These are phyloP conservation scores for Desoria tigrina DNA, from an alignment of 2,888 invertebrate species.

Conservation along the genomic window DNA sequence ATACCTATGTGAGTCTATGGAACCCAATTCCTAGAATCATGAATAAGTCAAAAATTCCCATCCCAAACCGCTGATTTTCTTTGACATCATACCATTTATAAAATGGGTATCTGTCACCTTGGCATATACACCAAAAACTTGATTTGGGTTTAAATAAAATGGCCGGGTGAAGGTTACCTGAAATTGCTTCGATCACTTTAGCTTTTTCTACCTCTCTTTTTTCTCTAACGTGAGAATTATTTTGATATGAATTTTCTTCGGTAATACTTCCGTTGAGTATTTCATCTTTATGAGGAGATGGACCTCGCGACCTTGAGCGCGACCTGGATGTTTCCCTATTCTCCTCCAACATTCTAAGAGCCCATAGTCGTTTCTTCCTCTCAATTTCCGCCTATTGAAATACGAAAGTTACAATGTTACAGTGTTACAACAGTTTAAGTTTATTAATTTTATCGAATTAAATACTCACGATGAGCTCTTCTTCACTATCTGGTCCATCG, in stretches of 20 bases:
- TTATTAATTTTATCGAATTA: constrained; percentile 4
- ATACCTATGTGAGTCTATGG: too few species aligned
- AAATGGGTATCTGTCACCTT: too few species aligned
- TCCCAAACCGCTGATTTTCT: too few species aligned
- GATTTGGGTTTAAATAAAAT: too few species aligned
- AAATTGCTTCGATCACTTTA: constrained; percentile 8
- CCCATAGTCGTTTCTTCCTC: constrained; percentile 39
- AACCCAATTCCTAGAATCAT: too few species aligned
- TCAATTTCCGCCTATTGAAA: constrained; percentile 42
- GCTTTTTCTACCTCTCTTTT: constrained; percentile 45
- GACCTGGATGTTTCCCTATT: constrained; percentile 14
- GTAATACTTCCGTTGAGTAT: not conserved
- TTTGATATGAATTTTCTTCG: not conserved
- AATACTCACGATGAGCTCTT: constrained; percentile 69
- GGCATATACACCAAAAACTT: too few species aligned
- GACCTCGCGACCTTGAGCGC: constrained; percentile 25
- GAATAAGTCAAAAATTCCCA: too few species aligned
- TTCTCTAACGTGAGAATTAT: constrained; percentile 22
- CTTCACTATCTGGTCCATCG: constrained; percentile 65
- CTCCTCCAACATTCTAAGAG: constrained; percentile 24
- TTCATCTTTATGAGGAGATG: not conserved
- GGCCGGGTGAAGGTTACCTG: constrained; percentile 15
- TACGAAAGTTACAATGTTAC: constrained; percentile 1
- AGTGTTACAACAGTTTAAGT: too few species aligned
- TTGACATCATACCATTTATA: too few species aligned